Evolutionary conservation across 2,113 vertebrate genomes (phyloP), one percentile per base, ranked within the genome.

Genomic region (Tyto alba): DNA sequence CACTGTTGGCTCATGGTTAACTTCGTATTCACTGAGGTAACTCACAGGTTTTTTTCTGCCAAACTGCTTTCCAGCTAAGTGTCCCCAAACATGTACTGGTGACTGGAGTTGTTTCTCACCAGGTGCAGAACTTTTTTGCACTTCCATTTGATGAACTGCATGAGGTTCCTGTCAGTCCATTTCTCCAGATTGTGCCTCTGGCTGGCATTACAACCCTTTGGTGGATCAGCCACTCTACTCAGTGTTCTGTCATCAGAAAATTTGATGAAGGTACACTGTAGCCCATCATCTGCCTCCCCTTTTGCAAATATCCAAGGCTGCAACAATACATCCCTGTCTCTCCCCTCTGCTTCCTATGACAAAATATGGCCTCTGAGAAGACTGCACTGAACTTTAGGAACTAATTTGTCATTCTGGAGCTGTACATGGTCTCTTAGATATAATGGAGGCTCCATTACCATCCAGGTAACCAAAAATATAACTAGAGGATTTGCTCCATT

Each of bases 31-130:
- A 38, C 6, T 4, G 18, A 22, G 15, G 43, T 63, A 20, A 48
- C 26, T 56, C 7, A 16, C 12, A 20, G 15, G 11, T 34, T 4
- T 16, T 75, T 71, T 71, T 67, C 41, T 52, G 11, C 19, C 26
- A 56, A 89, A 27, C 8, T 67, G 5, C 9, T 84, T 79, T 80
- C 29, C 19, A 92, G 3, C 3, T 84, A 14, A 3, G 8, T 40
- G 11, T 22, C 9, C 14, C 10, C 14, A 4, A 41, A 4, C 4
- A 2, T 2, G 7, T 60, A 32, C 8, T 64, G 16, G 4, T 69
- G 18, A 7, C 16, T 64, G 18, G 6, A 10, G 10, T 29, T 60
- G 8, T 36, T 83, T 12, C 13, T 38, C n/a, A 23, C 23, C 13
- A 41, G 7, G 7, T 45, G 12, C 13, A 69, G n/a, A 34, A 38